Percentiles rank a stretch among this genome's conserved stretches.
Evolutionary conservation across 23 tunicate species (phyloP).

Genomic region (Phallusia fumigata): DNA sequence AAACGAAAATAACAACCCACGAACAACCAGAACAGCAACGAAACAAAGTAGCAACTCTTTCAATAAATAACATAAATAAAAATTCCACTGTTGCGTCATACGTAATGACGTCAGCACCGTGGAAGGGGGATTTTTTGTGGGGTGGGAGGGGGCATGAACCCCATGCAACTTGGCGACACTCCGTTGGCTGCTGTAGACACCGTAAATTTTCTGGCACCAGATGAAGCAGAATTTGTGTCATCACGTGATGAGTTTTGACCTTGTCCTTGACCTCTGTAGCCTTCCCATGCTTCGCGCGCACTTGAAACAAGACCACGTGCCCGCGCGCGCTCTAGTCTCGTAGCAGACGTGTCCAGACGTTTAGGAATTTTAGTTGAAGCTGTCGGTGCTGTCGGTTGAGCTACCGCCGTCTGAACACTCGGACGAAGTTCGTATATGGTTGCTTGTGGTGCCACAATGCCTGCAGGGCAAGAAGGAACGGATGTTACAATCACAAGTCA

Average conservation of each 20-base stretch:
- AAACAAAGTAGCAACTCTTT: not conserved
- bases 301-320: too few relatives aligned
- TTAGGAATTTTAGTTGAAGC: conserved; percentile 24
- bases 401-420: conserved; percentile 90
- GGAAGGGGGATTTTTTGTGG: not conserved
- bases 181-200: not conserved
- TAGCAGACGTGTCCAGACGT: not conserved
- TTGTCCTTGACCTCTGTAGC: not conserved
- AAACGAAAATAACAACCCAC: not conserved
- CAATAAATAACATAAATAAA: conserved; percentile 12
- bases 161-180: not conserved
- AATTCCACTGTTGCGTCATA: conserved; percentile 3
- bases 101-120: conserved; percentile 4
- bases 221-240: not conserved
- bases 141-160: not conserved
- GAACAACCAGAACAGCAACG: not conserved
- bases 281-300: too few relatives aligned
- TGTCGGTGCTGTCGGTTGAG: conserved; percentile 77
- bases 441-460: conserved; percentile 77
- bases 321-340: not conserved
- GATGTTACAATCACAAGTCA: conserved; percentile 12
- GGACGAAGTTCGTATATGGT: conserved; percentile 79
- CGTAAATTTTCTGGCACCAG: not conserved
- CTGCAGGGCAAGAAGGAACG: conserved; percentile 24
- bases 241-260: not conserved